Base-by-base conservation (phyloP, 1,140 invertebrate genomes). In the Hestina assimilis region DNA sequence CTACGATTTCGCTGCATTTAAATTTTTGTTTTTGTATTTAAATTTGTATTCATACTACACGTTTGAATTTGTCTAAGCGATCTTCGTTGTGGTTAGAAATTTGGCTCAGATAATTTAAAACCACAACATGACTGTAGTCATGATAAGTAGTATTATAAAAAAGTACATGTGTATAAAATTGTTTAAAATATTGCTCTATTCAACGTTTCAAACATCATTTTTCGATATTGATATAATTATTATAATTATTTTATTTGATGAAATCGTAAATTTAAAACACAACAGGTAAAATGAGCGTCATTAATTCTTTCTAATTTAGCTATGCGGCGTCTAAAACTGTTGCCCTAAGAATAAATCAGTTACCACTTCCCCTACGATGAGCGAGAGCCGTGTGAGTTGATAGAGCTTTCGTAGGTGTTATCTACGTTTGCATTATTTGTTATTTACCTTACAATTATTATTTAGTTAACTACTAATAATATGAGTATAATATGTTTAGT, bases 231-330 rank as follows among this genome's bases (percentile, higher is more conserved):
- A n/a, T n/a, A n/a, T n/a, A n/a, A n/a, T n/a, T n/a, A n/a, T 9
- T 20, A 20, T 7, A 6, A 9, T 15, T 20, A 40, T 40, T 51
- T 51, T 51, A 40, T 52, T 29, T 42, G 7, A 35, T 19, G 19
- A 42, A 41, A 41, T 24, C 26, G 38, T 59, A 52, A 46, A 46
- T 59, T 46, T 52, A 19, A 52, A 52, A 47, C 38, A 42, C 41
- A 41, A 23, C 64, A 71, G 63, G 70, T 70, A 70, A 64, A 63
- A 58, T 3, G 7, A 7, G 42, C 50, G 64, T 63, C 66, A 78
- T 78, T 64, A 77, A 77, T 79, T 66, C 60, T 66, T 72, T 69
- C 64, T 66, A 66, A 77, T 73, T 77, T 72, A 72, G 62, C 50
- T 62, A 59, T 66, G 59, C 63, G 59, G 61, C 58, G 64, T 72